A percentile compares a stretch with the other conserved stretches of the same genome.
Evolutionary conservation across 2,888 invertebrate genomes (phyloP).

Genomic region (Flexamia atlantica): DNA sequence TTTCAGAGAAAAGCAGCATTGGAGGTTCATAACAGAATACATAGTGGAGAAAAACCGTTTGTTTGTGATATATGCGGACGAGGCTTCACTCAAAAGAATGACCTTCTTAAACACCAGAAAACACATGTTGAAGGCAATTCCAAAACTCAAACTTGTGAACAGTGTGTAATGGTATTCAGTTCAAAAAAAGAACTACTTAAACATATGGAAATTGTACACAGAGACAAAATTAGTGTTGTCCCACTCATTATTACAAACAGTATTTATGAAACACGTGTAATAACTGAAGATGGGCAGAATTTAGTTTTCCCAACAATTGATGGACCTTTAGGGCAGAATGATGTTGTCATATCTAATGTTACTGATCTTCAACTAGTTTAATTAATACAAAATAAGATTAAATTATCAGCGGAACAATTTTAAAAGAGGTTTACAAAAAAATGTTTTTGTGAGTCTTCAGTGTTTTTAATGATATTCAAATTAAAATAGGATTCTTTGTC

Average conservation of each 20-base stretch:
- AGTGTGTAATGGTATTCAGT: constrained; percentile 29
- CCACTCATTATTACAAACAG: constrained; percentile 54
- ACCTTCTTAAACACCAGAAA: constrained; percentile 72
- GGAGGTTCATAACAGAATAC: constrained; percentile 72
- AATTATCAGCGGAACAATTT: no score
- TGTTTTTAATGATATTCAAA: no score
- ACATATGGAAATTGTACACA: constrained; percentile 40
- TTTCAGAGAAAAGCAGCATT: constrained; percentile 72
- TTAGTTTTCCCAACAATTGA: constrained; percentile 42
- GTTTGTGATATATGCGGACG: constrained; percentile 71
- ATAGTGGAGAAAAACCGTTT: constrained; percentile 73
- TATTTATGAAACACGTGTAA: constrained; percentile 53
- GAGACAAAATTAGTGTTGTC: constrained; percentile 7
- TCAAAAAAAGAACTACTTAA: constrained; percentile 46
- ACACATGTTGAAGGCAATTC: constrained; percentile 68
- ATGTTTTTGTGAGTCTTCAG: no score
- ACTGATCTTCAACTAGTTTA: background rate
- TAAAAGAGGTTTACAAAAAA: no score
- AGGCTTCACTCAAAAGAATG: constrained; percentile 73
- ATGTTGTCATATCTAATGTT: background rate
- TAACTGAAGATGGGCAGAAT: constrained; percentile 59
- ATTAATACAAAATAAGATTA: no score
- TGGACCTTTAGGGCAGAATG: background rate
- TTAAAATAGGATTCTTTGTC: no score
- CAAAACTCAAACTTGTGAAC: constrained; percentile 13